Base-by-base conservation (phyloP, 1,140 invertebrate genomes). In the Achroia grisella region DNA sequence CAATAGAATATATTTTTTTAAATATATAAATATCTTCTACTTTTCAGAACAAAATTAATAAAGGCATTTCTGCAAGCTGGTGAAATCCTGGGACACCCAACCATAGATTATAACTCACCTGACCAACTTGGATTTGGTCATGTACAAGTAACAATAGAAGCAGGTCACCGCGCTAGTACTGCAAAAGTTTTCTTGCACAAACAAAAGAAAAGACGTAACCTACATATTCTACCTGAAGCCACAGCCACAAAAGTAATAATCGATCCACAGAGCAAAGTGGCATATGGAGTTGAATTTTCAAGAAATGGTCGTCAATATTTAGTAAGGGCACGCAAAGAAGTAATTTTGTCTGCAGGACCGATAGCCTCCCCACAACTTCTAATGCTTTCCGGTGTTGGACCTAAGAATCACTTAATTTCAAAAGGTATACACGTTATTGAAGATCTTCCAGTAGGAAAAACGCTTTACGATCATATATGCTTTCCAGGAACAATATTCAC, bases 331-430 rank as follows among this genome's bases (percentile, higher is more conserved):
- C 78, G 76, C 1, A 88, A 87, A 52, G 90, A 91, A 78, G 87
- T 91, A 1, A 89, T 91, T 29, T 27, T 91, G 10, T 87, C 88
- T 2, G 89, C 89, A 2, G 90, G 90, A 13, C 82, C 89, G 3
- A 86, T 91, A 10, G 87, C 89, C 23, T 88, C 89, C 2, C 89
- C 90, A 6, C 87, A 90, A 51, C 55, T 93, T 4, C 78, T 93
- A 1, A 91, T 92, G 88, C 61, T 91, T 8, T 92, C 90, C 17
- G 91, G 91, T 4, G 75, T 93, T 13, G 91, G 91, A 9, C 90
- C 89, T 0, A 74, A 51, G 44, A 62, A 87, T 32, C 86, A 91
- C 39, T 66, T 93, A 10, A 69, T 74, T 32, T 75, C 86, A 37
- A 52, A 89, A 8, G 87, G 87, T 27, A 87, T 89, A 54, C 71